Evolutionary conservation across 2,113 vertebrate species (phyloP).

Genomic region (Trichechus manatus): DNA sequence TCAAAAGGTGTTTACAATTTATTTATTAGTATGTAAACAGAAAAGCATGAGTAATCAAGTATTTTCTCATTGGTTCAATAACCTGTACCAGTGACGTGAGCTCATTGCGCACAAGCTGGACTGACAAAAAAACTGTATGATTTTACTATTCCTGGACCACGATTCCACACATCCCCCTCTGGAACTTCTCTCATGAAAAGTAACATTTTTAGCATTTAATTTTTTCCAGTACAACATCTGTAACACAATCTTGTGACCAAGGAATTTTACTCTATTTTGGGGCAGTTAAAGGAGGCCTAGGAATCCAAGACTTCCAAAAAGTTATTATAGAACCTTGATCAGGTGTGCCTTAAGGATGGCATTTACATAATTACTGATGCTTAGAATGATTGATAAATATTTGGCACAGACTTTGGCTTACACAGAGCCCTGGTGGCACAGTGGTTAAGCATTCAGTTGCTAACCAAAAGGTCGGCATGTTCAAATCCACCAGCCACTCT

Average conservation of each 20-base stretch:
- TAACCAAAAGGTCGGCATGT: no score
- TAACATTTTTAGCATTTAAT: background rate
- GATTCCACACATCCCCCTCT: background rate
- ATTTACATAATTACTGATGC: slow-evolving; percentile 12
- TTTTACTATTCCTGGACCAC: background rate
- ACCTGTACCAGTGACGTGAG: background rate
- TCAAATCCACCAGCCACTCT: no score
- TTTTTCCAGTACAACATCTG: background rate
- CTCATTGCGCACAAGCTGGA: background rate
- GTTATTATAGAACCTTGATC: background rate
- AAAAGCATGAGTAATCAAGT: slow-evolving; percentile 6
- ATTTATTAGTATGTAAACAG: background rate
- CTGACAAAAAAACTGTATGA: background rate
- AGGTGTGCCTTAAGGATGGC: background rate
- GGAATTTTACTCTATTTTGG: slow-evolving; percentile 8
- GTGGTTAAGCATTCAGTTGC: no score
- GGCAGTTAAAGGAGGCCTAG: background rate
- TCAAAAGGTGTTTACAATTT: background rate
- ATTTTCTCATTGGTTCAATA: background rate
- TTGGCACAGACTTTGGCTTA: background rate
- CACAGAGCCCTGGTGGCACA: no score
- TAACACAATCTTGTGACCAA: background rate
- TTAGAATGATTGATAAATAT: background rate
- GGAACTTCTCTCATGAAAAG: background rate
- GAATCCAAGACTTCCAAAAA: background rate